Conservation (phyloP, 2,113 vertebrate species). For the Thryonomys swinderianus region DNA sequence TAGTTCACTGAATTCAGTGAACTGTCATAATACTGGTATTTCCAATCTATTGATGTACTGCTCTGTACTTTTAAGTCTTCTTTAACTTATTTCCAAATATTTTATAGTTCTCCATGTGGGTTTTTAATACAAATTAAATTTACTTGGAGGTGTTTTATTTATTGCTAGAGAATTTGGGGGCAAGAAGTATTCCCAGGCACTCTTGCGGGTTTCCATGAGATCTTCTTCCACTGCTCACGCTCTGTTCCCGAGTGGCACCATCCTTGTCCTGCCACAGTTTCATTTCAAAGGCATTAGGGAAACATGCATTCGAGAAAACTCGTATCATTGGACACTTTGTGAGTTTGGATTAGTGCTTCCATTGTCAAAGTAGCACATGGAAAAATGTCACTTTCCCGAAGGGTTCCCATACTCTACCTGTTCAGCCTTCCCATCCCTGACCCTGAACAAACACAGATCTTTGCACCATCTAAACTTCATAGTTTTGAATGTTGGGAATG, state of each 20-base stretch:
- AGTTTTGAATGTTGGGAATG: not conserved
- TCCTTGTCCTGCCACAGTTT: not conserved
- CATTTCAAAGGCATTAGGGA: not conserved
- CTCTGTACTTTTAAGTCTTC: not conserved
- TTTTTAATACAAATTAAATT: not conserved
- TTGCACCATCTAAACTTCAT: not conserved
- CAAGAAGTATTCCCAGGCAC: not conserved
- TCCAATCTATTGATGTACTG: not conserved
- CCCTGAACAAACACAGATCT: not conserved
- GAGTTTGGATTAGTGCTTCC: not conserved
- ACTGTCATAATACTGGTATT: not conserved
- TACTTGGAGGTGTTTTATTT: not conserved
- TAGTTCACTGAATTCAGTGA: not conserved
- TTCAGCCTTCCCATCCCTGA: not conserved
- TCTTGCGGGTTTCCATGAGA: rapidly evolving
- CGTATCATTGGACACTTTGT: too few relatives aligned
- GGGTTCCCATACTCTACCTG: not conserved
- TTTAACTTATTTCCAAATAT: not conserved
- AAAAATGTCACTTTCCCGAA: not conserved
- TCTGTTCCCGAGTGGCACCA: not conserved
- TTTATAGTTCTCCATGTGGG: too few relatives aligned
- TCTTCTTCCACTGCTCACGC: too few relatives aligned
- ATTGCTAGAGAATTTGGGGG: not conserved
- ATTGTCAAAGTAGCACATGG: not conserved
- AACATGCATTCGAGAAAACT: too few relatives aligned